These are phyloP conservation scores for Stegophylla sp. DNA, from an alignment of 2,888 invertebrate genomes.

Conservation along the genomic window DNA sequence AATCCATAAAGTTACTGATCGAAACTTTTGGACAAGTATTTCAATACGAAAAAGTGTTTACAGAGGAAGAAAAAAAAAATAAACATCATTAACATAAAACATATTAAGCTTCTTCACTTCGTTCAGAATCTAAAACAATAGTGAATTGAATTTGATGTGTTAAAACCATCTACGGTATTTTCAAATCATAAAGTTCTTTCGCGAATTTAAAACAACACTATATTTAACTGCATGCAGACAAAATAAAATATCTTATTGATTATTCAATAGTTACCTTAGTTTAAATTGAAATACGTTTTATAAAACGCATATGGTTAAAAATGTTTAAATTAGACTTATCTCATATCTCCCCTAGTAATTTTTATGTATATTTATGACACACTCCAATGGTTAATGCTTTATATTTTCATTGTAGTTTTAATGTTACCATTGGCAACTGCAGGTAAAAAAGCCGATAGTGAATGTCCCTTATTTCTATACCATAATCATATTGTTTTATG, in stretches of 20 bases:
- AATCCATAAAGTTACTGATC: too few relatives aligned
- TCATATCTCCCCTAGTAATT: conserved; percentile 48
- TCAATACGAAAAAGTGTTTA: too few relatives aligned
- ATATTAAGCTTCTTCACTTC: too few relatives aligned
- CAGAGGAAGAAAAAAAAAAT: too few relatives aligned
- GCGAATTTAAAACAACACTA: too few relatives aligned
- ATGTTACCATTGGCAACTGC: conserved; percentile 51
- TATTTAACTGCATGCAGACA: conserved; percentile 18
- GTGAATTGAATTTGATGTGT: too few relatives aligned
- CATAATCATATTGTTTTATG: not conserved
- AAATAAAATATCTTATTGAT: conserved; percentile 16
- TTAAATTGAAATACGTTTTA: conserved; percentile 12
- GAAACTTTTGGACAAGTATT: too few relatives aligned
- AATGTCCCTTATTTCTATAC: not conserved
- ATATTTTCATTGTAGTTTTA: conserved; percentile 41
- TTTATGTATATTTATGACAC: conserved; percentile 44
- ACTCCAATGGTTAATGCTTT: conserved; percentile 41
- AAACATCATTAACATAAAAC: too few relatives aligned
- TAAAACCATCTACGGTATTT: too few relatives aligned
- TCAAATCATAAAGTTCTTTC: too few relatives aligned
- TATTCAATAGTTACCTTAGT: not conserved
- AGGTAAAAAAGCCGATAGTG: conserved; percentile 7
- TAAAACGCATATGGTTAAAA: conserved; percentile 33
- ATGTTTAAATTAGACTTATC: conserved; percentile 48
- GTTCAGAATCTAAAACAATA: too few relatives aligned